phyloP scores from a whole-genome alignment of 2,113 vertebrate species.

The Spea multiplicata region DNA sequence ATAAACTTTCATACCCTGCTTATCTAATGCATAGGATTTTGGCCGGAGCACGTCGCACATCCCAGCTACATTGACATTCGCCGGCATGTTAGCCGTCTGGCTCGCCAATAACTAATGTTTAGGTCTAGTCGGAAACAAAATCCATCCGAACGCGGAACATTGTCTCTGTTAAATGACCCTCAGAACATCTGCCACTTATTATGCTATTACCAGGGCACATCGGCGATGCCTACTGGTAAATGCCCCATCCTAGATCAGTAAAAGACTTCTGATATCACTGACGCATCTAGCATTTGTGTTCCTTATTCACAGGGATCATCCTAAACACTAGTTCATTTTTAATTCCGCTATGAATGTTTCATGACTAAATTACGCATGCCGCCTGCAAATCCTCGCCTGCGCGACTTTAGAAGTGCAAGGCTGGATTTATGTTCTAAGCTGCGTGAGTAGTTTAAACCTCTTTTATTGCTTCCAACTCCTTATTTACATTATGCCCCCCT shows the following conservation, averaged over 20 bases:
- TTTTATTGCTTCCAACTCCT: constrained; percentile 18
- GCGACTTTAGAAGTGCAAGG: not conserved
- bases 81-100: not conserved
- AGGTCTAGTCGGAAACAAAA: not conserved
- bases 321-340: constrained; percentile 2
- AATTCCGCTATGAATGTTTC: constrained; percentile 13
- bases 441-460: not conserved
- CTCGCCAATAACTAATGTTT: not conserved
- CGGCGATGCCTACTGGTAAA: too few species aligned
- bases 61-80: not conserved
- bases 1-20: not conserved
- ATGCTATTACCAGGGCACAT: not conserved
- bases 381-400: constrained; percentile 16
- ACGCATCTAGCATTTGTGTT: not conserved
- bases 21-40: not conserved
- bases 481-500: constrained; percentile 6
- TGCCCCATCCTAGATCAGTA: too few species aligned
- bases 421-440: constrained; percentile 29
- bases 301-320: not conserved
- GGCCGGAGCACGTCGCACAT: not conserved
- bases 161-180: constrained; percentile 7
- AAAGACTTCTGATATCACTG: too few species aligned
- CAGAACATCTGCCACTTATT: constrained; percentile 14
- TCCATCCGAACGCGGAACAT: not conserved
- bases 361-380: not conserved